A percentile compares a stretch with the other conserved stretches of the same genome.
phyloP scores from a whole-genome alignment of 1,140 invertebrate genomes.

The Chelonus insularis region DNA sequence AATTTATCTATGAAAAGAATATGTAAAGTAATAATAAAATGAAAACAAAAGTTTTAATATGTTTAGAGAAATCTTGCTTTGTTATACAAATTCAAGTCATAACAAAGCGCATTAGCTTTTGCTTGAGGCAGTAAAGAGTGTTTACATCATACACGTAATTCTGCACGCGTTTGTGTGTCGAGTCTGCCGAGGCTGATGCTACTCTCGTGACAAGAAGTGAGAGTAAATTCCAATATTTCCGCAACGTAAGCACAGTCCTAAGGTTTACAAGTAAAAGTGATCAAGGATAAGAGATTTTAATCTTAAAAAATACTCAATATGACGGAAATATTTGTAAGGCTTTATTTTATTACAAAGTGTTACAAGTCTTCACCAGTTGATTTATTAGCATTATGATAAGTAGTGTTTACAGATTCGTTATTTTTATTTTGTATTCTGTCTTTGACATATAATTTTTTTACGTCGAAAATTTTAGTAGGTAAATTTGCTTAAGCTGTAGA shows the following conservation, averaged over 20 bases:
- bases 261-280: neutral
- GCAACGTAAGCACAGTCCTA: neutral
- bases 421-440: too few relatives aligned
- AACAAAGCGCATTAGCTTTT: neutral
- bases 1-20: too few relatives aligned
- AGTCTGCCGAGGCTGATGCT: neutral
- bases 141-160: constrained; percentile 4
- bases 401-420: too few relatives aligned
- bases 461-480: too few relatives aligned
- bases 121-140: neutral
- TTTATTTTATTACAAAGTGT: too few relatives aligned
- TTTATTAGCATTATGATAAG: too few relatives aligned
- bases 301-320: neutral
- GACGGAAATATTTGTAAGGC: too few relatives aligned
- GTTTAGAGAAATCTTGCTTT: too few relatives aligned
- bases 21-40: neutral
- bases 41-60: neutral
- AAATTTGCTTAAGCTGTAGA: too few relatives aligned
- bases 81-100: too few relatives aligned
- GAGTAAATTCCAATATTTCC: constrained; percentile 13
- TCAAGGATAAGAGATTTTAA: neutral
- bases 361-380: too few relatives aligned
- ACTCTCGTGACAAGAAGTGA: constrained; percentile 13
- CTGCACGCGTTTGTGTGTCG: neutral
- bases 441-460: too few relatives aligned